phyloP scores from a whole-genome alignment of 2,113 vertebrate genomes.

The Anhinga rufa region DNA sequence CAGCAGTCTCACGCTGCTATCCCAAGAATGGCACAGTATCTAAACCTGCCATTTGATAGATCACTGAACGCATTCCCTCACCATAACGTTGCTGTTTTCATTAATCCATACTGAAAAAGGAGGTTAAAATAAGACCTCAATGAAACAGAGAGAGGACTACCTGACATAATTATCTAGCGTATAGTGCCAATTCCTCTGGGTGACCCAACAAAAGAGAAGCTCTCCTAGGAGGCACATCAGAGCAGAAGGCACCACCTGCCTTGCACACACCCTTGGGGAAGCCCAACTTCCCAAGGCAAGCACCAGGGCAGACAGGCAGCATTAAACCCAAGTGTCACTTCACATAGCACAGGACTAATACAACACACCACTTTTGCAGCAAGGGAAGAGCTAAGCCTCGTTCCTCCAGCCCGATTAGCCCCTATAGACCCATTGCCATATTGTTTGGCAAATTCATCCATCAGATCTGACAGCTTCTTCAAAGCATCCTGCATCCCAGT shows the following conservation, averaged over 20 bases:
- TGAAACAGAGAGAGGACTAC: neutral
- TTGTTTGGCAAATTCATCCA: neutral
- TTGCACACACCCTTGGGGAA: neutral
- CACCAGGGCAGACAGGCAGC: neutral
- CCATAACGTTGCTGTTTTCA: accelerated
- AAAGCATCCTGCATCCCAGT: neutral
- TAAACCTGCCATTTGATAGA: neutral
- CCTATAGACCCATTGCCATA: neutral
- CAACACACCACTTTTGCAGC: accelerated
- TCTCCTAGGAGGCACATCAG: neutral
- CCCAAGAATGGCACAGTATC: accelerated
- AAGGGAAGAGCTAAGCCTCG: neutral
- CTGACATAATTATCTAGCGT: accelerated
- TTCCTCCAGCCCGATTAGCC: neutral
- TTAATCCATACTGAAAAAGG: neutral
- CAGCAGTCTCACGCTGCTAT: neutral
- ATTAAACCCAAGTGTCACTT: too few species aligned
- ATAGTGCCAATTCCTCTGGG: neutral
- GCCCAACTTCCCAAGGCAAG: neutral
- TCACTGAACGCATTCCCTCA: neutral
- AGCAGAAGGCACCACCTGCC: neutral
- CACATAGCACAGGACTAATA: neutral
- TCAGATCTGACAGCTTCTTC: neutral
- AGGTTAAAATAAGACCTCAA: neutral
- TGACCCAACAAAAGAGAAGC: neutral